These are phyloP conservation scores for Muschampia plurimacula DNA, from an alignment of 2,888 invertebrate species.

Conservation along the genomic window DNA sequence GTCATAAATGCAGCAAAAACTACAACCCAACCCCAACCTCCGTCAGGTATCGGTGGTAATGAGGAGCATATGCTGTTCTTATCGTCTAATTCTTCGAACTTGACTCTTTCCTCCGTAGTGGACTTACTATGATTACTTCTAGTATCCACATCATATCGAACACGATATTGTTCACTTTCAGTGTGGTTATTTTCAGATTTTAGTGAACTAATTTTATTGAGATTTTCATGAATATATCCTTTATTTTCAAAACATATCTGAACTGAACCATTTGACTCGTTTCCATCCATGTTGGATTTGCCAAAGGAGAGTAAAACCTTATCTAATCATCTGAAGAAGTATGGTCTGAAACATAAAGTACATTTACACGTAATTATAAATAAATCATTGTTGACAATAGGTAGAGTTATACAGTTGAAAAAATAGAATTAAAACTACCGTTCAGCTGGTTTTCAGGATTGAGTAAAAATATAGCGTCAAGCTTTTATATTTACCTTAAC, in stretches of 20 bases:
- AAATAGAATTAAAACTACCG: too few relatives aligned
- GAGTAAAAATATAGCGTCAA: too few relatives aligned
- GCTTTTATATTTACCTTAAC: too few relatives aligned
- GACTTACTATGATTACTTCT: slow-evolving; percentile 45
- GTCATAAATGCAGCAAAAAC: slow-evolving; percentile 93
- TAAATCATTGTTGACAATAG: too few relatives aligned
- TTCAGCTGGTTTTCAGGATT: too few relatives aligned
- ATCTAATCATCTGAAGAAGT: slow-evolving; percentile 19
- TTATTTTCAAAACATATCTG: slow-evolving; percentile 44
- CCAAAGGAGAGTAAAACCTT: not conserved
- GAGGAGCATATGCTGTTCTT: slow-evolving; percentile 76
- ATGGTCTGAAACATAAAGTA: slow-evolving; percentile 16
- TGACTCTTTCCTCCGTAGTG: slow-evolving; percentile 71
- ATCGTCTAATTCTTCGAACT: slow-evolving; percentile 78
- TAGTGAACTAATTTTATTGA: slow-evolving; percentile 70
- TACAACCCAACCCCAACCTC: slow-evolving; percentile 96
- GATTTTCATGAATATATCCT: slow-evolving; percentile 54
- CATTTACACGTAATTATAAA: too few relatives aligned
- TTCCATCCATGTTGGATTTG: slow-evolving; percentile 33
- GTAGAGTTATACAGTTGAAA: too few relatives aligned
- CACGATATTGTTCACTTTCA: slow-evolving; percentile 51
- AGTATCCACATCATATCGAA: slow-evolving; percentile 51
- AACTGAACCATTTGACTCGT: slow-evolving; percentile 37
- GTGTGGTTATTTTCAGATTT: slow-evolving; percentile 64
- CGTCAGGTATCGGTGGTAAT: slow-evolving; percentile 89